Conservation (phyloP, 2,113 vertebrate species). For the Nesoenas mayeri region DNA sequence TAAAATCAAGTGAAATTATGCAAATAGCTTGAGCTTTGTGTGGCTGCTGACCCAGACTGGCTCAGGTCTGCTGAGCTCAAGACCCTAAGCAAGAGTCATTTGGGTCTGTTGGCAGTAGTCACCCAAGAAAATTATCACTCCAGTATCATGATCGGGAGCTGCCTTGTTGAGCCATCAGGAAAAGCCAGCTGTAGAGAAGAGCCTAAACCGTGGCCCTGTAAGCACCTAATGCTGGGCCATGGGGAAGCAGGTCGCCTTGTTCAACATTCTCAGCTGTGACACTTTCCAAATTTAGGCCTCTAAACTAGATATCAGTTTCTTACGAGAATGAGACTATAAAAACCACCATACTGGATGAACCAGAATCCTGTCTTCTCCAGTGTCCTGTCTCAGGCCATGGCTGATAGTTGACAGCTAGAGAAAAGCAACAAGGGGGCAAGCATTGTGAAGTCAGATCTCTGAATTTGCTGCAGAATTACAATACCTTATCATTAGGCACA, state of each 20-base stretch:
- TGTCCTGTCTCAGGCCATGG: background rate
- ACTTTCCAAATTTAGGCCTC: conserved; percentile 39
- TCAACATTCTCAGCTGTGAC: conserved; percentile 40
- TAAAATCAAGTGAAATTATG: background rate
- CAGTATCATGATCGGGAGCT: background rate
- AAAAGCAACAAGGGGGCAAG: background rate
- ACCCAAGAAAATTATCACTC: background rate
- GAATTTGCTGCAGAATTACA: background rate
- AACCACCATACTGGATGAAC: background rate
- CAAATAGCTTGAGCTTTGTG: background rate
- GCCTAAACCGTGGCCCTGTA: background rate
- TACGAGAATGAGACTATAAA: background rate
- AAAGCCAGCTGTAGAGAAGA: background rate
- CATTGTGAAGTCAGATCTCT: background rate
- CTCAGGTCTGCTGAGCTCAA: background rate
- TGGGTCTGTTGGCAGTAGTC: background rate
- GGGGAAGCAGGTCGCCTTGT: background rate
- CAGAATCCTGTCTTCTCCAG: rapidly evolving
- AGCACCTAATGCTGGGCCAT: rapidly evolving
- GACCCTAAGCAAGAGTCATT: background rate
- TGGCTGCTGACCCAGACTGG: background rate
- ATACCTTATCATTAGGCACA: background rate
- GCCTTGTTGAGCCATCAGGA: background rate
- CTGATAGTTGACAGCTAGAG: background rate
- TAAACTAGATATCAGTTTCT: background rate